phyloP scores from a whole-genome alignment of 2,113 vertebrate genomes.

The Vanacampus margaritifer region DNA sequence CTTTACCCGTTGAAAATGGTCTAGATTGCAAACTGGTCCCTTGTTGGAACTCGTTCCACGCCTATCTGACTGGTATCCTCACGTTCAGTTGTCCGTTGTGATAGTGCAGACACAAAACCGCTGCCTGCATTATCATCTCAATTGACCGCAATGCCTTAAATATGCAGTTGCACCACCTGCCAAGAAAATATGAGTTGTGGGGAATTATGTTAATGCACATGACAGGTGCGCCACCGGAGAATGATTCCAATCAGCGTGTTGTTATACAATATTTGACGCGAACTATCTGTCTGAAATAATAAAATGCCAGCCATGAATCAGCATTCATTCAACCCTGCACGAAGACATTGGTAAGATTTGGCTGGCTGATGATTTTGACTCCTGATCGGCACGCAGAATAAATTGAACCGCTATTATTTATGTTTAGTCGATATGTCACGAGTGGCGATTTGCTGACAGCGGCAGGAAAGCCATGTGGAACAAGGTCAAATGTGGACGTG shows the following conservation, averaged over 20 bases:
- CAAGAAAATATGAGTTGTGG: background rate
- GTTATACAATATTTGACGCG: background rate
- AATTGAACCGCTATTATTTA: constrained; percentile 57
- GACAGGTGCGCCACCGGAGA: background rate
- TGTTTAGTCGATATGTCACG: constrained; percentile 59
- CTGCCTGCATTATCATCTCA: background rate
- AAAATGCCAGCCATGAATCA: constrained; percentile 7
- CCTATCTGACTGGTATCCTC: background rate
- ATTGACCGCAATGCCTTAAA: background rate
- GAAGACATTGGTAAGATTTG: constrained; percentile 15
- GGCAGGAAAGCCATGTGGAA: constrained; percentile 38
- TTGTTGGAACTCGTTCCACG: constrained; percentile 16
- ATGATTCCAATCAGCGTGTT: background rate
- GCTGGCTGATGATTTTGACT: constrained; percentile 3
- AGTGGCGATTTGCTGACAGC: constrained; percentile 59
- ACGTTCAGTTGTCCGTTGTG: background rate
- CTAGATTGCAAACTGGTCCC: background rate
- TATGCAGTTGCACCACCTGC: background rate
- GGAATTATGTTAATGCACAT: background rate
- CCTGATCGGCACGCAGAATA: constrained; percentile 12
- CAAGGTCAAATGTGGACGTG: constrained; percentile 55
- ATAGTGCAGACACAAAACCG: background rate
- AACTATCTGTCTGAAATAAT: background rate
- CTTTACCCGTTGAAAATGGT: constrained; percentile 11
- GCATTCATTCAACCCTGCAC: constrained; percentile 24